Base-by-base conservation (phyloP, 1,140 invertebrate species). In the Pachyrhynchus sulphureomaculatus region DNA sequence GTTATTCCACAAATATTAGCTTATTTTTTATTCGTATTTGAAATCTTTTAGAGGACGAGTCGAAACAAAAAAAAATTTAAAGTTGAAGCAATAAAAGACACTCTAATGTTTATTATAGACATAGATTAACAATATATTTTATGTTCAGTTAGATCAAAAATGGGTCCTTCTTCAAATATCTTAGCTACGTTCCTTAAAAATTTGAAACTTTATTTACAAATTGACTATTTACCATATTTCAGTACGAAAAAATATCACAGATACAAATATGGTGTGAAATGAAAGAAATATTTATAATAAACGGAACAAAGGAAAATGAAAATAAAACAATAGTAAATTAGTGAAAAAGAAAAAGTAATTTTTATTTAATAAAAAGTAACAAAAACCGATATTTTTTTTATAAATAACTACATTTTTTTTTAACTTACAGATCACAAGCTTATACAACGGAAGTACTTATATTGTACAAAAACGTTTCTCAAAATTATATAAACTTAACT, bases 171-270 rank as follows among this genome's bases (percentile, higher is more conserved):
- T 61, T 61, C 58, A 49, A 52, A 61, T 59, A 61, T 61, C 58
- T 53, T 53, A 61, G 45, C 58, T 61, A 61, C 58, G 49, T 44
- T 61, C 58, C 48, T 61, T 61, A 61, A 53, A 61, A 61, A 56
- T 62, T 62, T 64, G 41, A 61, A 61, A 60, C 65, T 54, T 51
- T 72, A 72, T 72, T 13, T 72, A 72, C 70, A 72, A 72, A 72
- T 72, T 72, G 70, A 72, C 70, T 72, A 71, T 67, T 68, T 68
- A 60, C 61, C 54, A 64, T 62, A 59, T 65, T 67, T 67, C 68
- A 72, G 70, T 72, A 72, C 62, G 66, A 71, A 72, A 71, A 72
- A 72, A 68, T 72, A 70, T 72, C 70, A 72, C 70, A 70, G 70
- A 64, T 70, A 66, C 60, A 68, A 68, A 68, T 57, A 63, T 65